Conservation (phyloP, 2,797 vertebrate species). For the Mormyrops attenuatus region DNA sequence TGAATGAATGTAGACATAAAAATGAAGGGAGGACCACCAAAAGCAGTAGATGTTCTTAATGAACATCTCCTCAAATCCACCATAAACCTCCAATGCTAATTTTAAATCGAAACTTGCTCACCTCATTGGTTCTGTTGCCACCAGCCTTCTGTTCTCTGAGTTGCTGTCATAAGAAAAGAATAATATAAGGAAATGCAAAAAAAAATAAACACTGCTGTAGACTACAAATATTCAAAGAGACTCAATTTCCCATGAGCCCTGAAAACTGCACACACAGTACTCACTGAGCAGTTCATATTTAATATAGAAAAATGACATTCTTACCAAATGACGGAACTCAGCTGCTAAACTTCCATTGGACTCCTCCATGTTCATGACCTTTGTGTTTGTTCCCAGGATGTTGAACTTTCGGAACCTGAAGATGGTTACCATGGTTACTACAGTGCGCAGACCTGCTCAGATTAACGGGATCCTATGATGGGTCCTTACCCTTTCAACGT, state of each 20-base stretch:
- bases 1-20: not conserved
- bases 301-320: not conserved
- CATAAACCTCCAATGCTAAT: conserved; percentile 43
- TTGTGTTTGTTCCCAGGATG: conserved; percentile 67
- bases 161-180: conserved; percentile 65
- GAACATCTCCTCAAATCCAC: conserved; percentile 51
- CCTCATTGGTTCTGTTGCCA: conserved; percentile 85
- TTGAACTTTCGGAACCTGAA: conserved; percentile 78
- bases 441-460: not conserved
- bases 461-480: not conserved
- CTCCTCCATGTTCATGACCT: conserved; percentile 80
- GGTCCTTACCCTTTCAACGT: conserved; percentile 72
- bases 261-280: not conserved
- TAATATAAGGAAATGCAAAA: not conserved
- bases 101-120: conserved; percentile 45
- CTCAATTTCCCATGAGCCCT: not conserved
- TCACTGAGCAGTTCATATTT: not conserved
- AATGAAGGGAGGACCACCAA: not conserved
- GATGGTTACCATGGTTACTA: not conserved
- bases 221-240: not conserved
- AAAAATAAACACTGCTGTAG: not conserved
- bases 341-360: conserved; percentile 75
- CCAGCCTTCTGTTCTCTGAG: conserved; percentile 90
- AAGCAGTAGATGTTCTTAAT: not conserved
- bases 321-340: conserved; percentile 77